These are phyloP conservation scores for Andricus quercusramuli DNA, from an alignment of 2,888 invertebrate genomes.

Conservation along the genomic window DNA sequence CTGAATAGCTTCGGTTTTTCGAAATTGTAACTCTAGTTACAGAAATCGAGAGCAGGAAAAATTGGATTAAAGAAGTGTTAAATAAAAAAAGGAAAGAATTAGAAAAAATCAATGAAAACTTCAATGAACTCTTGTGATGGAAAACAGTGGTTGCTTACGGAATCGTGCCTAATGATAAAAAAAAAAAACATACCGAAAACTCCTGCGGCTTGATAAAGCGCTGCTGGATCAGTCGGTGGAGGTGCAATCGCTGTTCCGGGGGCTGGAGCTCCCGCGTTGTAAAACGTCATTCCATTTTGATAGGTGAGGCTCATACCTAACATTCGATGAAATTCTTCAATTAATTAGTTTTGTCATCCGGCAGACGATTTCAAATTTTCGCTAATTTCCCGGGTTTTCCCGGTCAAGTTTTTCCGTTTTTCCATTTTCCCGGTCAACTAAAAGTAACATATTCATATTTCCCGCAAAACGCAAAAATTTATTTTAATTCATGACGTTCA, in stretches of 20 bases:
- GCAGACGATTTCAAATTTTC: no score
- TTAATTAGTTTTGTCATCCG: no score
- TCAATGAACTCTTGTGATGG: conserved; percentile 23
- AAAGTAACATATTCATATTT: no score
- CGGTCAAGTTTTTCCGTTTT: no score
- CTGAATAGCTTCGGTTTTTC: neutral
- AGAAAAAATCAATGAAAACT: conserved; percentile 22
- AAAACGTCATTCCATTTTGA: conserved; percentile 78
- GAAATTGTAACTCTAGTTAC: conserved; percentile 5
- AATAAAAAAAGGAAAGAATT: neutral
- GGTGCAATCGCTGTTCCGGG: conserved; percentile 74
- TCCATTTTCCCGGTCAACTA: no score
- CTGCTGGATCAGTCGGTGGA: conserved; percentile 73
- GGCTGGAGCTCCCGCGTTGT: conserved; percentile 74
- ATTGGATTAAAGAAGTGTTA: conserved; percentile 11
- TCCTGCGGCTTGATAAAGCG: conserved; percentile 75
- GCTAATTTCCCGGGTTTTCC: no score
- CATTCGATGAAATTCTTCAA: no score
- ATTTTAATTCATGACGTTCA: no score
- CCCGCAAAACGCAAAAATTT: no score
- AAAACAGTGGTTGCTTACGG: conserved; percentile 9
- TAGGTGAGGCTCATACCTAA: conserved; percentile 76
- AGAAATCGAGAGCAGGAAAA: conserved; percentile 18
- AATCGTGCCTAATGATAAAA: conserved; percentile 14
- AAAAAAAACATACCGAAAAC: conserved; percentile 70